phyloP scores from a whole-genome alignment of 2,888 invertebrate species.

The Ptychoptera albimana region DNA sequence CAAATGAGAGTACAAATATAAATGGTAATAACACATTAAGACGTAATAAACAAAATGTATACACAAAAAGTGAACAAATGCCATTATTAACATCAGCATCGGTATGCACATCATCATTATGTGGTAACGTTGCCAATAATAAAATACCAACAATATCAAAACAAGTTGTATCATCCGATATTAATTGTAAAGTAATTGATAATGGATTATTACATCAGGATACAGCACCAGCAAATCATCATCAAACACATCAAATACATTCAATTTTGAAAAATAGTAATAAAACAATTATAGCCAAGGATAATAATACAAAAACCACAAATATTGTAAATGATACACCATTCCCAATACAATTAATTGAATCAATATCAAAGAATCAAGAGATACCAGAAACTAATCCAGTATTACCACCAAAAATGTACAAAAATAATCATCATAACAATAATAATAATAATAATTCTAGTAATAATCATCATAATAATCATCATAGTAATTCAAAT shows the following conservation, averaged over 20 bases:
- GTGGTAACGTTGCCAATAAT: slow-evolving; percentile 13
- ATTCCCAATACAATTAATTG: slow-evolving; percentile 12
- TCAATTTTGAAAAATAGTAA: slow-evolving; percentile 11
- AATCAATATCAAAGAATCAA: slow-evolving; percentile 11
- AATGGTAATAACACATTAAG: no score
- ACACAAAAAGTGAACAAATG: no score
- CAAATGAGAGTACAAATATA: no score
- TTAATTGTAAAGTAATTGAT: neutral
- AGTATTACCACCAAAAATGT: slow-evolving; percentile 31
- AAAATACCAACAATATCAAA: slow-evolving; percentile 30
- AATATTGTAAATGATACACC: slow-evolving; percentile 11
- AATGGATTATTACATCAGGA: neutral
- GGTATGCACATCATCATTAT: no score
- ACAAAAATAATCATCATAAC: slow-evolving; percentile 24
- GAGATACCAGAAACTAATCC: slow-evolving; percentile 16
- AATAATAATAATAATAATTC: slow-evolving; percentile 10
- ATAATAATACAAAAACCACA: slow-evolving; percentile 3
- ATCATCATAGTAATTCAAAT: slow-evolving; percentile 9
- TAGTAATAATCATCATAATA: slow-evolving; percentile 11
- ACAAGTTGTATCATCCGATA: slow-evolving; percentile 19
- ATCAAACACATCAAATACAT: slow-evolving; percentile 9
- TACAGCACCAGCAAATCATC: neutral
- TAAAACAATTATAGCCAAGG: neutral
- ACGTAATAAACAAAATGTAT: no score
- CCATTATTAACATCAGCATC: no score